A percentile compares a stretch with the other conserved stretches of the same genome.
Conservation (phyloP, 2,797 vertebrate genomes). For the Sphenodon punctatus region DNA sequence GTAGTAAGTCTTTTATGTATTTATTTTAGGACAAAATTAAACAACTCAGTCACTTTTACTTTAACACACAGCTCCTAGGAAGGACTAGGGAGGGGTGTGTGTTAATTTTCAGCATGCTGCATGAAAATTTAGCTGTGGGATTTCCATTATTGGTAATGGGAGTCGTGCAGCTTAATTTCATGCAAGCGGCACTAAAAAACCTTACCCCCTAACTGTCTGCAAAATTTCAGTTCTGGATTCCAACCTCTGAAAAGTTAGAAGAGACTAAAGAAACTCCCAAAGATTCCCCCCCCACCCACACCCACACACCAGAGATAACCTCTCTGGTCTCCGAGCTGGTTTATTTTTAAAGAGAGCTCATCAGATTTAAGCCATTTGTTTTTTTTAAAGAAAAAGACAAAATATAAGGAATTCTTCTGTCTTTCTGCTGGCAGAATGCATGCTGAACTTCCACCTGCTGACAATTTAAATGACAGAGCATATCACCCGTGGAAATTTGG, state of each 20-base stretch:
- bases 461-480: slow-evolving; percentile 31
- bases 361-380: not conserved
- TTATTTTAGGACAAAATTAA: too few relatives aligned
- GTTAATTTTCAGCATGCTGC: slow-evolving; percentile 64
- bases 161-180: slow-evolving; percentile 62
- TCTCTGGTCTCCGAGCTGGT: not conserved
- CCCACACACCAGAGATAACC: too few relatives aligned
- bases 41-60: slow-evolving; percentile 15
- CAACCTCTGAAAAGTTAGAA: slow-evolving; percentile 51
- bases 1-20: not conserved
- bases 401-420: not conserved
- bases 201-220: slow-evolving; percentile 38
- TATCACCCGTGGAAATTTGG: slow-evolving; percentile 44
- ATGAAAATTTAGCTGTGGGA: slow-evolving; percentile 64
- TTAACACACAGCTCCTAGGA: slow-evolving; percentile 9
- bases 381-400: too few relatives aligned
- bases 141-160: slow-evolving; percentile 65
- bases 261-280: slow-evolving; percentile 54
- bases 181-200: slow-evolving; percentile 48
- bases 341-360: not conserved
- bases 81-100: slow-evolving; percentile 56
- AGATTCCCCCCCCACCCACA: not conserved
- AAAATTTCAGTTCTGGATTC: slow-evolving; percentile 62
- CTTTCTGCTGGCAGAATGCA: not conserved
- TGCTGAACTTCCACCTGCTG: not conserved